phyloP scores from a whole-genome alignment of 2,888 invertebrate genomes.

The Pandemis corylana region DNA sequence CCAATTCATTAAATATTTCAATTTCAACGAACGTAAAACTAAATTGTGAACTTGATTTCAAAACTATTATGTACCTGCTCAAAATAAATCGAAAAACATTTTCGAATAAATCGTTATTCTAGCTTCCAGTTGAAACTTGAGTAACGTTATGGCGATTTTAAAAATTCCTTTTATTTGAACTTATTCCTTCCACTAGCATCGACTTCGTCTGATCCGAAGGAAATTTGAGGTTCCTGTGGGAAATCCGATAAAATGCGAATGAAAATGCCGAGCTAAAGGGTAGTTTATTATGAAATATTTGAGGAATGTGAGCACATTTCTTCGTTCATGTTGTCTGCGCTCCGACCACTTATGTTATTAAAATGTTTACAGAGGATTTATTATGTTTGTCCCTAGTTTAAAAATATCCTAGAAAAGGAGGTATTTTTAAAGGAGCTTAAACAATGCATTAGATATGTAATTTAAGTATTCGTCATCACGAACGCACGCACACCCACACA shows the following conservation, averaged over 20 bases:
- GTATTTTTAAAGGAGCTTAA: too few species aligned
- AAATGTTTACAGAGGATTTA: not conserved
- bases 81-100: not conserved
- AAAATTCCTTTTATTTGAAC: not conserved
- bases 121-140: not conserved
- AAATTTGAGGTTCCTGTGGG: slow-evolving; percentile 14
- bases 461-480: too few species aligned
- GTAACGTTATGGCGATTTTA: not conserved
- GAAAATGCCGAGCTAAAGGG: slow-evolving; percentile 4
- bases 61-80: too few species aligned
- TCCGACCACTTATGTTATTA: slow-evolving; percentile 6
- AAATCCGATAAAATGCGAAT: slow-evolving; percentile 12
- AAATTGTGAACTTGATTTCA: too few species aligned
- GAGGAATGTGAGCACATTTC: slow-evolving; percentile 13
- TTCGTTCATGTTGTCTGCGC: slow-evolving; percentile 12
- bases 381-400: not conserved
- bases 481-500: too few species aligned
- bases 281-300: slow-evolving; percentile 22
- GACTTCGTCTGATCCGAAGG: not conserved
- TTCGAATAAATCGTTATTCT: not conserved
- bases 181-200: not conserved
- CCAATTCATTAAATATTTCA: too few species aligned
- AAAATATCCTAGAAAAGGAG: too few species aligned
- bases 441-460: too few species aligned
- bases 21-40: too few species aligned